Base-by-base conservation (phyloP, 2,888 invertebrate species). In the Lomographa bimaculata region DNA sequence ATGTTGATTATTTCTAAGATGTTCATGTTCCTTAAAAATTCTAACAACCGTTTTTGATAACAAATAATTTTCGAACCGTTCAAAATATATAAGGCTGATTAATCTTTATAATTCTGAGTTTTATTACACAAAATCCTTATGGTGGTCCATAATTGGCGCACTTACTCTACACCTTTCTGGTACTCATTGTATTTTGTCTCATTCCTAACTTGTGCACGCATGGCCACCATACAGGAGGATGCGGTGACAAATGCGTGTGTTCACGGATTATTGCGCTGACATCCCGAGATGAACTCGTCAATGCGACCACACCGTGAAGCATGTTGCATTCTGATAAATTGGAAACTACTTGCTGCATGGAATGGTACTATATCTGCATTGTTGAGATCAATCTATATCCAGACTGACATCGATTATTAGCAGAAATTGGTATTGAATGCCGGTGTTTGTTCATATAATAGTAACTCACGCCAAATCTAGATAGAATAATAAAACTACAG, bases 221-320 rank as follows among this genome's bases (percentile, higher is more conserved):
- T 77, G 67, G 79, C 33, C 59, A 72, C 76, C 64, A 23, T 70
- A 85, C 81, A 76, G 80, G 84, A 84, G 72, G 82, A 71, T 72
- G 65, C 71, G 54, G 59, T 85, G 86, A 87, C 79, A 83, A 86
- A 89, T 83, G 82, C 47, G 54, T 54, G 49, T 67, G 80, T 85
- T 82, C 85, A 83, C 85, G 86, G 69, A 60, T 79, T 80, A 82
- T 86, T 85, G 81, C 64, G 58, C 47, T 59, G 54, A 66, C 76
- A 72, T 77, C 73, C 77, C 60, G 48, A 58, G 64, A 79, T 78
- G 75, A 75, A 74, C 75, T 63, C 55, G 65, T 74, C 68, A 54
- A 57, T 47, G 53, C 45, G 39, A 51, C 50, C 54, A 57, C 38
- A 32, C 25, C 24, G 38, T 29, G 8, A 10, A 30, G 11, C 19